Evolutionary conservation across 2,797 vertebrate genomes (phyloP).

Genomic region (Peromyscus aztecus): DNA sequence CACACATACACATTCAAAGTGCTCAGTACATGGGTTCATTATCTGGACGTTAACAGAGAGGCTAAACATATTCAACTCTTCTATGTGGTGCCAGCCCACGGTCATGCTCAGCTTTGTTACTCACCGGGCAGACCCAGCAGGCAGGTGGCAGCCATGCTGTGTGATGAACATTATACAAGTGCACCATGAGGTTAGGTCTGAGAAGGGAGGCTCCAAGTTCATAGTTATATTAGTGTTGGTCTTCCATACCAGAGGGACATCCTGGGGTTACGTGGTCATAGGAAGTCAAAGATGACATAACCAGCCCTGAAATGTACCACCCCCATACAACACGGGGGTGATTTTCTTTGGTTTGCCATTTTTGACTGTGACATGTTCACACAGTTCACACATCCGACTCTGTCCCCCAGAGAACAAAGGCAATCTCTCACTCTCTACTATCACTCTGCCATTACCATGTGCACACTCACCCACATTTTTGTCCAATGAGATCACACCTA

Average conservation of each 20-base stretch:
- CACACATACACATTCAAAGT: neutral
- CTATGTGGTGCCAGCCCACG: neutral
- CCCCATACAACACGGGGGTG: neutral
- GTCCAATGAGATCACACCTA: slow-evolving; percentile 47
- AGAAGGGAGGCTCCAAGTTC: neutral
- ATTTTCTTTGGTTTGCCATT: neutral
- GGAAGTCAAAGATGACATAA: neutral
- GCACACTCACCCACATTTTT: neutral
- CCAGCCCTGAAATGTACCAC: neutral
- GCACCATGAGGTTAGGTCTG: neutral
- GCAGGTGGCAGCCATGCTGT: neutral
- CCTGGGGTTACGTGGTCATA: accelerated
- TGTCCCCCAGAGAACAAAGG: neutral
- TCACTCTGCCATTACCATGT: neutral
- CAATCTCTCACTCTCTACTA: neutral
- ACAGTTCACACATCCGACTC: neutral
- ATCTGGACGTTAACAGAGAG: neutral
- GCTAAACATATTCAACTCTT: neutral
- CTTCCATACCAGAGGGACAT: neutral
- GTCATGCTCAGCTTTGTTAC: neutral
- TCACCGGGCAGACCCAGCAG: neutral
- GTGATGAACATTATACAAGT: neutral
- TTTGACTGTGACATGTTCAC: neutral
- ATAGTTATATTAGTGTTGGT: accelerated
- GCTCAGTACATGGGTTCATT: neutral